A percentile compares a stretch with the other conserved stretches of the same genome.
These are phyloP conservation scores for Megalonaias nervosa DNA, from an alignment of 1,140 invertebrate genomes.

Conservation along the genomic window DNA sequence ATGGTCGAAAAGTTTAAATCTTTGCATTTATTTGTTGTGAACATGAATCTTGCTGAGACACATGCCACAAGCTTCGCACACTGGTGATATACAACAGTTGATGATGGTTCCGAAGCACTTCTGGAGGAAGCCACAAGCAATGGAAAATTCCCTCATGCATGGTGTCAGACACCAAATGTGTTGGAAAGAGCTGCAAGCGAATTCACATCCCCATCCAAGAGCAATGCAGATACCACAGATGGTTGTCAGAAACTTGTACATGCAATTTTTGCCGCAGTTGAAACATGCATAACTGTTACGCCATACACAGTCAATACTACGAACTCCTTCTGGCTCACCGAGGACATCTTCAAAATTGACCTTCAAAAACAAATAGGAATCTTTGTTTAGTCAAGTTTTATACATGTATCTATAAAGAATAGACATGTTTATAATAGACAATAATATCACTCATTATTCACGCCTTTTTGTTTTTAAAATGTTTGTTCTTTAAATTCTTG, in stretches of 20 bases:
- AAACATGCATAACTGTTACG: constrained; percentile 80
- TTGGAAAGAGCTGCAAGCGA: constrained; percentile 81
- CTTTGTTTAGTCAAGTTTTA: too few relatives aligned
- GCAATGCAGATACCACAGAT: constrained; percentile 79
- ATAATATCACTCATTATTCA: too few relatives aligned
- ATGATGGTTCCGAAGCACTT: constrained; percentile 75
- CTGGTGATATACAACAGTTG: constrained; percentile 42
- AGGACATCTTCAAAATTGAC: constrained; percentile 81
- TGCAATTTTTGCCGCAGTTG: constrained; percentile 78
- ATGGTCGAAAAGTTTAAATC: too few relatives aligned
- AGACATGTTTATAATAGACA: too few relatives aligned
- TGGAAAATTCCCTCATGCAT: constrained; percentile 58
- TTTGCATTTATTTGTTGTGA: too few relatives aligned
- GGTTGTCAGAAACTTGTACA: constrained; percentile 80
- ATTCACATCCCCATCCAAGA: constrained; percentile 79
- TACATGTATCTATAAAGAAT: too few relatives aligned
- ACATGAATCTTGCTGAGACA: too few relatives aligned
- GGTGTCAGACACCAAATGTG: constrained; percentile 74
- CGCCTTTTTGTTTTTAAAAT: too few relatives aligned
- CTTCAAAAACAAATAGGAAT: not conserved
- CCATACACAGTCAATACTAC: constrained; percentile 83
- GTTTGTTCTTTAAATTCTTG: too few relatives aligned
- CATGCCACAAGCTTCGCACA: too few relatives aligned
- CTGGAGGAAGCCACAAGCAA: constrained; percentile 77
- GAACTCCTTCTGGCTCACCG: constrained; percentile 82